Evolutionary conservation across 2,888 invertebrate genomes (phyloP).

Genomic region (Elegia similella): DNA sequence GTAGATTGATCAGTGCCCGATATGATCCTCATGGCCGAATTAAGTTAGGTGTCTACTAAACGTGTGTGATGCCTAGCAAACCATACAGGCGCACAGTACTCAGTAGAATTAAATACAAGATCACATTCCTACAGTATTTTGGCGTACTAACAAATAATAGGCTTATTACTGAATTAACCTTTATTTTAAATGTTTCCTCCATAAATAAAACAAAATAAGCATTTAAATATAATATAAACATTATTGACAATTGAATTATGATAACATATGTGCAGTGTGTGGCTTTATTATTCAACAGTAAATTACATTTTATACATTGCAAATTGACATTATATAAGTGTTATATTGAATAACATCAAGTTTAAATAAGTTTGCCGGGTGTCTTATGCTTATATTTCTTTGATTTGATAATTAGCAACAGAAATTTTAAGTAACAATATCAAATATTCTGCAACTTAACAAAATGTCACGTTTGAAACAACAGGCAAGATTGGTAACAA

Average conservation of each 20-base stretch:
- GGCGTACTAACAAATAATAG: conserved; percentile 24
- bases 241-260: conserved; percentile 51
- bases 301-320: conserved; percentile 25
- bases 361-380: not conserved
- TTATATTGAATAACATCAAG: conserved; percentile 10
- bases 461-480: not conserved
- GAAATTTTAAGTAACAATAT: not conserved
- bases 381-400: not conserved
- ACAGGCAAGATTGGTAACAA: not conserved
- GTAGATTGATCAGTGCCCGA: too few relatives aligned
- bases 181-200: conserved; percentile 59
- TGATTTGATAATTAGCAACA: not conserved
- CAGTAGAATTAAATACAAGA: not conserved
- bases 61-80: too few relatives aligned
- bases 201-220: conserved; percentile 71
- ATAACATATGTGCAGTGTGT: conserved; percentile 46
- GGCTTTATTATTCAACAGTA: conserved; percentile 28
- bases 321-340: conserved; percentile 23
- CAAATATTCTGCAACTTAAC: not conserved
- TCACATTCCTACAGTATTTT: too few relatives aligned
- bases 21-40: too few relatives aligned
- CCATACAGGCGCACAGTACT: not conserved
- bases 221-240: conserved; percentile 52
- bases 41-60: too few relatives aligned
- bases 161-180: conserved; percentile 43